Percentiles rank a stretch among this genome's conserved stretches.
Conservation (phyloP, 2,888 invertebrate species). For the Aphodius granarius region DNA sequence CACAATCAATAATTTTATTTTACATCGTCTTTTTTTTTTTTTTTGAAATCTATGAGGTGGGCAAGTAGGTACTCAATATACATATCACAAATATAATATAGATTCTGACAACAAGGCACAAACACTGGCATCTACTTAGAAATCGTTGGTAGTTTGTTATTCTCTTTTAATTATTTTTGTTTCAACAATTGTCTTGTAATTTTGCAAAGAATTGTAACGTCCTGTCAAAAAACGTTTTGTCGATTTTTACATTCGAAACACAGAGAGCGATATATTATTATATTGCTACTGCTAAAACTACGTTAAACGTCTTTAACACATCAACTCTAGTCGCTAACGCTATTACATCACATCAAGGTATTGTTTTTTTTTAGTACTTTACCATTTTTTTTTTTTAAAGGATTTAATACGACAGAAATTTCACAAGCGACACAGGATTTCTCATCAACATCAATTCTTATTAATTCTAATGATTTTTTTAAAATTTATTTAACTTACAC, state of each 20-base stretch:
- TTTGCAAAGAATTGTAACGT: no score
- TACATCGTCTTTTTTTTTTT: slow-evolving; percentile 27
- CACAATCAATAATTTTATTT: neutral
- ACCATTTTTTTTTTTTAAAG: neutral
- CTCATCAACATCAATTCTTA: neutral
- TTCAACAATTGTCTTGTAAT: no score
- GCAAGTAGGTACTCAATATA: slow-evolving; percentile 39
- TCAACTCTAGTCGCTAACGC: neutral
- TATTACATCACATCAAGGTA: neutral
- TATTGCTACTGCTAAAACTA: neutral
- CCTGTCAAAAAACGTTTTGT: no score
- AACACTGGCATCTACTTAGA: slow-evolving; percentile 52
- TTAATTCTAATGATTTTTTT: neutral
- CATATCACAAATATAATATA: slow-evolving; percentile 50
- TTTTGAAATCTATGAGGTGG: slow-evolving; percentile 51
- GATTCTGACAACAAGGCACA: slow-evolving; percentile 52
- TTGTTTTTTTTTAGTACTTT: neutral
- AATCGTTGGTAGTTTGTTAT: slow-evolving; percentile 24
- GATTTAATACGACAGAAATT: neutral
- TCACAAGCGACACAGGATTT: neutral
- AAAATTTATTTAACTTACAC: neutral
- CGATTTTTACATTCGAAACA: neutral
- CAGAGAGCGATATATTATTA: neutral
- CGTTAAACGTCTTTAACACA: neutral
- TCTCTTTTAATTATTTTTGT: neutral